phyloP scores from a whole-genome alignment of 1,140 invertebrate species.

The Drosophila willistoni region DNA sequence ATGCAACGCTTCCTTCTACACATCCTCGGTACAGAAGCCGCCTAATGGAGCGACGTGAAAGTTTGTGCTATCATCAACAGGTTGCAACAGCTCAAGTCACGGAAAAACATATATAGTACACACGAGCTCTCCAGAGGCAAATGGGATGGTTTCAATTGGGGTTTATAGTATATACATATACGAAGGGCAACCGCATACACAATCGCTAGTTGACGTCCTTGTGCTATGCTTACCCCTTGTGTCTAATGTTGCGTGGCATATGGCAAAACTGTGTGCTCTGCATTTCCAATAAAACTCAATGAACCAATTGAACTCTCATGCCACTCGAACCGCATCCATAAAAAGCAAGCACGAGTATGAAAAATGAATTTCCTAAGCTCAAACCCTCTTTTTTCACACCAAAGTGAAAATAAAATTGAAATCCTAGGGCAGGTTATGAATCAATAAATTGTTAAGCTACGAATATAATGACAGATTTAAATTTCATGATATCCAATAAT shows the following conservation, averaged over 20 bases:
- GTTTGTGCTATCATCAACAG: slow-evolving; percentile 55
- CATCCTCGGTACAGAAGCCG: slow-evolving; percentile 15
- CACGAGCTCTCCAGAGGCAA: neutral
- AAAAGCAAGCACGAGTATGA: neutral
- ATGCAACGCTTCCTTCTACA: slow-evolving; percentile 37
- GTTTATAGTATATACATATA: neutral
- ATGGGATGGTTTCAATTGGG: neutral
- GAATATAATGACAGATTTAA: too few relatives aligned
- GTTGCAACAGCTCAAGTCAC: slow-evolving; percentile 36
- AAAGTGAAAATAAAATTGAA: slow-evolving; percentile 5
- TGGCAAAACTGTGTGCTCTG: slow-evolving; percentile 59
- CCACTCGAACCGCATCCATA: slow-evolving; percentile 25
- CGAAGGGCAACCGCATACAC: slow-evolving; percentile 11
- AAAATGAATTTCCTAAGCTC: slow-evolving; percentile 44
- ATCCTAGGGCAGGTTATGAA: neutral
- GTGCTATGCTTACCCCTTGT: slow-evolving; percentile 23
- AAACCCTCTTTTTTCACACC: neutral
- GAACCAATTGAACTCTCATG: slow-evolving; percentile 26
- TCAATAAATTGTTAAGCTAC: slow-evolving; percentile 11
- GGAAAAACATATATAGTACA: neutral
- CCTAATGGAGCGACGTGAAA: slow-evolving; percentile 50
- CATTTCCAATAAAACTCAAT: slow-evolving; percentile 64
- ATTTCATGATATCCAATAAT: too few relatives aligned
- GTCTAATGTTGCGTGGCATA: slow-evolving; percentile 64
- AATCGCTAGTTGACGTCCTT: slow-evolving; percentile 31